phyloP scores from a whole-genome alignment of 2,888 invertebrate species.

The Trissolcus japonicus region DNA sequence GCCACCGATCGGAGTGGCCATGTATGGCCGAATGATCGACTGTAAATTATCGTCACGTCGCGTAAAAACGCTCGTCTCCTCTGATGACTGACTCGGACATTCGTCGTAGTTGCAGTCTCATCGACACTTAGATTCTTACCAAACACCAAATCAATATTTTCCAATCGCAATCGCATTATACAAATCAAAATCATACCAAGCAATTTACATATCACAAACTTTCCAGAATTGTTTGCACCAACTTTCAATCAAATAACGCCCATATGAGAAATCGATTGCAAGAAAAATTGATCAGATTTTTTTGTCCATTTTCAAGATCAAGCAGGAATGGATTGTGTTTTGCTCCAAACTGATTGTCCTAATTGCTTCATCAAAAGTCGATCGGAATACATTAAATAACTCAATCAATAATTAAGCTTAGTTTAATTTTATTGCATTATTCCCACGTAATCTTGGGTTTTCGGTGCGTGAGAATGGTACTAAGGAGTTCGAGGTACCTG shows the following conservation, averaged over 20 bases:
- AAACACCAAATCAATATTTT: slow-evolving; percentile 38
- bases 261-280: too few species aligned
- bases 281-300: neutral
- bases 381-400: slow-evolving; percentile 42
- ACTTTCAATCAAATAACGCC: too few species aligned
- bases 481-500: slow-evolving; percentile 58
- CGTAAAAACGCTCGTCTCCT: slow-evolving; percentile 67
- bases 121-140: slow-evolving; percentile 63
- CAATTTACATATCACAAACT: neutral
- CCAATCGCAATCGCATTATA: slow-evolving; percentile 2
- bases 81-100: slow-evolving; percentile 64
- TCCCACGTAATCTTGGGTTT: slow-evolving; percentile 59
- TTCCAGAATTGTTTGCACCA: neutral
- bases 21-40: slow-evolving; percentile 74
- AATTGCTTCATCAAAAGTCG: slow-evolving; percentile 44
- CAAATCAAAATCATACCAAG: neutral
- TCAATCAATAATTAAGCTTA: slow-evolving; percentile 41
- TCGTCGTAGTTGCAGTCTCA: slow-evolving; percentile 69
- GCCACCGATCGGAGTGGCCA: slow-evolving; percentile 70
- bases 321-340: too few species aligned
- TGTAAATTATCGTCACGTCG: slow-evolving; percentile 75
- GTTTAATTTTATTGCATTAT: slow-evolving; percentile 53
- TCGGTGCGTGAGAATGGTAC: slow-evolving; percentile 67
- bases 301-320: neutral
- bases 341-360: slow-evolving; percentile 6